Evolutionary conservation across 2,888 invertebrate genomes (phyloP), one percentile per base, ranked within the genome.

Genomic region (Acleris emargana): DNA sequence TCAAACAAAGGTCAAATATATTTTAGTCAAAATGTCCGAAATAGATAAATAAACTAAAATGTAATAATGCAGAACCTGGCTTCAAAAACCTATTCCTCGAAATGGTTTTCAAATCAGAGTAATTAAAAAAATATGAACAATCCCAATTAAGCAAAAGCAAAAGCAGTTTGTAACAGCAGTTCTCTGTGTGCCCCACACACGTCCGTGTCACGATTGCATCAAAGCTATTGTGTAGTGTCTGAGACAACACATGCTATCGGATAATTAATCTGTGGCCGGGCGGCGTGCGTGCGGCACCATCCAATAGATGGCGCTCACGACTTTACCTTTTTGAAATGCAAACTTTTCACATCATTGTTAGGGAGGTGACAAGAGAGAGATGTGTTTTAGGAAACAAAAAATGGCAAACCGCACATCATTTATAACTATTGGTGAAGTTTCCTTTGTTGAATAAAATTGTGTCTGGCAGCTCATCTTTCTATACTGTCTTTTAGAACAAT

Each of bases 231-330:
- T 73, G 80, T 86, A 86, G 83, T 84, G 81, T 80, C 79, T 79
- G 76, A 79, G 76, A 81, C 80, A 81, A 74, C 75, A 72, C 80
- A 81, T 78, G 78, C 79, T 85, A 87, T 88, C 84, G 76, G 68
- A 74, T 83, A 86, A 88, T 88, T 89, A 89, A 88, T 88, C 86
- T 83, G 69, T 72, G 68, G 70, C 74, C 71, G 67, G 69, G 71
- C 28, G 58, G 68, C 64, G 69, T 68, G 72, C 75, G 74, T 74
- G 68, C 67, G 61, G 47, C 70, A 58, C 63, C 55, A 67, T 18
- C 51, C 55, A 55, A 61, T 60, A 66, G 61, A 61, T 66, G 66
- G 60, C 66, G 22, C 64, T 53, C 64, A 66, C 66, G 66, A 66
- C 57, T 66, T 66, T 61, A 51, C 61, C 66, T 61, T 66, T 66